Conservation (phyloP, 2,113 vertebrate species). For the Embiotoca jacksoni region DNA sequence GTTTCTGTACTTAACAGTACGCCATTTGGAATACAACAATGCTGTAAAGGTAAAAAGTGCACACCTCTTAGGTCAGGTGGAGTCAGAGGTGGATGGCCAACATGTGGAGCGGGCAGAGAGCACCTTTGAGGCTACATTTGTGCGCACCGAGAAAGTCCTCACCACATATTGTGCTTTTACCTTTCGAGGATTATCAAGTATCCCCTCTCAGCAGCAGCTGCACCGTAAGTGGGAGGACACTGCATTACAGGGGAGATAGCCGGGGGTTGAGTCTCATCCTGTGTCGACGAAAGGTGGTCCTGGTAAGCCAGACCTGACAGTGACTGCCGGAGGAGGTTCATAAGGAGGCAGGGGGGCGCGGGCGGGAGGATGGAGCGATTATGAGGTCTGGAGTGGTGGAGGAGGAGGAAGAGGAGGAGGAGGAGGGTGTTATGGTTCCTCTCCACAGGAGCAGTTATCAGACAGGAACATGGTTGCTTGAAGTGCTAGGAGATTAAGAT, state of each 20-base stretch:
- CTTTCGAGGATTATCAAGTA: conserved; percentile 45
- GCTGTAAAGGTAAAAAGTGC: not conserved
- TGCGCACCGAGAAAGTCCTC: conserved; percentile 18
- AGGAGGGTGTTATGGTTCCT: conserved; percentile 27
- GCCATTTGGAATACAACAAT: no score
- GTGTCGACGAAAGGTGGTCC: conserved; percentile 43
- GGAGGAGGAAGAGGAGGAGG: not conserved
- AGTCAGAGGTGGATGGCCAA: conserved; percentile 1
- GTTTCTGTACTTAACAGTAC: no score
- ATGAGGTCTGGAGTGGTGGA: conserved; percentile 47
- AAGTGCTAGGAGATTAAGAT: conserved; percentile 46
- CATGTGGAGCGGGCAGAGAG: conserved; percentile 9
- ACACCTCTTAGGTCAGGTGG: conserved; percentile 1
- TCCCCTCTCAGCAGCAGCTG: conserved; percentile 34
- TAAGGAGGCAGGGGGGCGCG: no score
- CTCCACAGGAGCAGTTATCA: conserved; percentile 55
- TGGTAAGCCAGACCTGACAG: conserved; percentile 37
- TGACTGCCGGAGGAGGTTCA: conserved; percentile 37
- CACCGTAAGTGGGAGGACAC: conserved; percentile 34
- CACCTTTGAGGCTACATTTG: conserved; percentile 14
- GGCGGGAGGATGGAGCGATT: conserved; percentile 46
- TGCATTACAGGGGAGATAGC: conserved; percentile 21
- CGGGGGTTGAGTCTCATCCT: conserved; percentile 27
- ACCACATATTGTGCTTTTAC: conserved; percentile 18
- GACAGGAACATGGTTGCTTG: conserved; percentile 35